Conservation (phyloP, 2,113 vertebrate genomes). For the Brachyistius frenatus region DNA sequence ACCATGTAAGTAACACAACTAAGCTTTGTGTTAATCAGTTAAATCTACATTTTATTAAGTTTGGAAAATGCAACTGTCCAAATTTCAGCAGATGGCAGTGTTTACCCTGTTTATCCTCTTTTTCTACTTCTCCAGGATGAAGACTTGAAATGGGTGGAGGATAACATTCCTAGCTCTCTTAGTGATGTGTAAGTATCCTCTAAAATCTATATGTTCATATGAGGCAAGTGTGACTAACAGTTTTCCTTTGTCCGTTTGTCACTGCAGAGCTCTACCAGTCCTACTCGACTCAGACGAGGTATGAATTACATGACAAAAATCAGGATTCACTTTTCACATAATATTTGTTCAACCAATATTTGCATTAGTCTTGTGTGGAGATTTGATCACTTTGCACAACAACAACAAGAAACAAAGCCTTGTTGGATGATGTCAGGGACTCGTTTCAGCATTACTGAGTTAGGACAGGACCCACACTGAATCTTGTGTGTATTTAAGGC, state of each 20-base stretch:
- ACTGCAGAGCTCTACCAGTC: conserved; percentile 84
- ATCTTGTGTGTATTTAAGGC: no score
- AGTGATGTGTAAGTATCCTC: conserved; percentile 84
- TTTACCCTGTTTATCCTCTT: conserved; percentile 42
- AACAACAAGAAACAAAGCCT: no score
- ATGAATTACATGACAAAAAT: conserved; percentile 29
- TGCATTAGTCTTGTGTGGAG: background rate
- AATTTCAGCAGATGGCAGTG: conserved; percentile 72
- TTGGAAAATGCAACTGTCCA: background rate
- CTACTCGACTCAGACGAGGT: conserved; percentile 89
- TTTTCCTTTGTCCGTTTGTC: conserved; percentile 27
- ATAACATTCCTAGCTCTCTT: conserved; percentile 87
- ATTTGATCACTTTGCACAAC: background rate
- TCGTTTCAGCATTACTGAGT: no score
- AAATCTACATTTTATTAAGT: background rate
- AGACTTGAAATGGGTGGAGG: conserved; percentile 89
- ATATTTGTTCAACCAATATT: no score
- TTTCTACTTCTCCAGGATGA: conserved; percentile 81
- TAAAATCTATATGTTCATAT: background rate
- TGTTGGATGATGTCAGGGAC: background rate
- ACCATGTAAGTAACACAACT: conserved; percentile 81
- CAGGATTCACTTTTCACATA: background rate
- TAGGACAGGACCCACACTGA: no score
- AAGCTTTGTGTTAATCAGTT: background rate
- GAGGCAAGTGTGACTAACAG: conserved; percentile 5